Conservation (phyloP, 2,797 vertebrate species). For the Oryzias sinensis region DNA sequence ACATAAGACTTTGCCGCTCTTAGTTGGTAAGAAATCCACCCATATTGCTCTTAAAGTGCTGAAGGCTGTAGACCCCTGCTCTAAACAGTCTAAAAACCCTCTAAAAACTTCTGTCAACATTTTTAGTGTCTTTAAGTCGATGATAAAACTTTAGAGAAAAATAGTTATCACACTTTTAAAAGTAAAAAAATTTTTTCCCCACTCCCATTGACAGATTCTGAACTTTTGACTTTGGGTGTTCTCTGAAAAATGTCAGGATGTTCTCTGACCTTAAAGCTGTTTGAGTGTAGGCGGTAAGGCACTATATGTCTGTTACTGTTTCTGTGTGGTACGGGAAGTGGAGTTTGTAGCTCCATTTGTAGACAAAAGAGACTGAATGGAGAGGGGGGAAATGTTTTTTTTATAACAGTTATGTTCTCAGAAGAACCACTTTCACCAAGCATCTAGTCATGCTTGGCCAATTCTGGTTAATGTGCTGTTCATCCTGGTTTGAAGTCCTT, state of each 20-base stretch:
- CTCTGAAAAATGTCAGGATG: conserved; percentile 31
- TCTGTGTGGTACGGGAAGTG: conserved; percentile 14
- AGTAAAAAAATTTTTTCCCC: no score
- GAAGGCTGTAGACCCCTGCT: no score
- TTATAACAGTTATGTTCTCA: conserved; percentile 31
- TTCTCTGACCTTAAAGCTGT: conserved; percentile 18
- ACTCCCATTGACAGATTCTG: background rate
- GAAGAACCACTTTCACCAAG: conserved; percentile 6
- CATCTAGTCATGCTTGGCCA: no score
- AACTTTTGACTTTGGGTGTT: conserved; percentile 6
- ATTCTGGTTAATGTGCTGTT: no score
- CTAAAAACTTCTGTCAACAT: no score
- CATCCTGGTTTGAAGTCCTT: background rate
- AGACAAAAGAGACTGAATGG: conserved; percentile 17
- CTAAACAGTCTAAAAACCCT: no score
- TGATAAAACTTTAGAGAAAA: no score
- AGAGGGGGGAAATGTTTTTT: conserved; percentile 11
- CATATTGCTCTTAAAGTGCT: no score
- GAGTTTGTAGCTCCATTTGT: background rate
- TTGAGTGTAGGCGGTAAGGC: conserved; percentile 21
- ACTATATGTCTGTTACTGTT: conserved; percentile 16
- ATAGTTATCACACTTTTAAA: no score
- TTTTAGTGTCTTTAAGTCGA: no score
- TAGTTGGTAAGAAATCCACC: no score
- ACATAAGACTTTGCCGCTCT: no score